These are phyloP conservation scores for Hiodon tergisus DNA, from an alignment of 2,113 vertebrate species.

Conservation along the genomic window DNA sequence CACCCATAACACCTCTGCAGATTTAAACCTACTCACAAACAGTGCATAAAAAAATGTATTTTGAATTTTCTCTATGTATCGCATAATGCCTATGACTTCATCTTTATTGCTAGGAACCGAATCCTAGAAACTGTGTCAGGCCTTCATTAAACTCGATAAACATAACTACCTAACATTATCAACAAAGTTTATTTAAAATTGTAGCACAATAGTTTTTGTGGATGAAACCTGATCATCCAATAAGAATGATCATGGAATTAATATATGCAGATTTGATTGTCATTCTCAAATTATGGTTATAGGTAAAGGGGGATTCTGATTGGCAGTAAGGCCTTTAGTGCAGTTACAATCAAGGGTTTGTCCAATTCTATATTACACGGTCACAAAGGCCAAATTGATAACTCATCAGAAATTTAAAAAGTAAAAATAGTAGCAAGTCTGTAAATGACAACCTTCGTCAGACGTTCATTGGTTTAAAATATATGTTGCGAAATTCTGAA, in stretches of 20 bases:
- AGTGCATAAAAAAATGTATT: too few species aligned
- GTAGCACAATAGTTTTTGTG: not conserved
- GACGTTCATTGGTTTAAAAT: constrained; percentile 24
- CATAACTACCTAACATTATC: too few species aligned
- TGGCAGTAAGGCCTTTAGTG: constrained; percentile 71
- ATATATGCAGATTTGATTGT: constrained; percentile 67
- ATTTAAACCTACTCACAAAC: too few species aligned
- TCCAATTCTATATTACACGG: constrained; percentile 70
- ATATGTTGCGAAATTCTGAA: constrained; percentile 73
- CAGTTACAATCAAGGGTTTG: constrained; percentile 77
- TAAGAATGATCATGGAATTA: constrained; percentile 82
- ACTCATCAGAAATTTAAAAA: constrained; percentile 60
- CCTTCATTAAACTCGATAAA: too few species aligned
- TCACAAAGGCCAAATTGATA: constrained; percentile 69
- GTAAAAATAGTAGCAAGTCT: too few species aligned
- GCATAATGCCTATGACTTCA: too few species aligned
- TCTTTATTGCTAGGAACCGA: too few species aligned
- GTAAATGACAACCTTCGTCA: too few species aligned
- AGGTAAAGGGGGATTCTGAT: constrained; percentile 63
- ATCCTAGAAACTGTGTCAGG: too few species aligned
- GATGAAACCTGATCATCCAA: constrained; percentile 51
- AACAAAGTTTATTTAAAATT: too few species aligned
- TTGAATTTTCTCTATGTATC: too few species aligned
- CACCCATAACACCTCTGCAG: too few species aligned
- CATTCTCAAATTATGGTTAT: constrained; percentile 68